Percentiles rank a stretch among this genome's conserved stretches.
These are phyloP conservation scores for Jordanella pulchra DNA, from an alignment of 2,797 vertebrate species.

Conservation along the genomic window DNA sequence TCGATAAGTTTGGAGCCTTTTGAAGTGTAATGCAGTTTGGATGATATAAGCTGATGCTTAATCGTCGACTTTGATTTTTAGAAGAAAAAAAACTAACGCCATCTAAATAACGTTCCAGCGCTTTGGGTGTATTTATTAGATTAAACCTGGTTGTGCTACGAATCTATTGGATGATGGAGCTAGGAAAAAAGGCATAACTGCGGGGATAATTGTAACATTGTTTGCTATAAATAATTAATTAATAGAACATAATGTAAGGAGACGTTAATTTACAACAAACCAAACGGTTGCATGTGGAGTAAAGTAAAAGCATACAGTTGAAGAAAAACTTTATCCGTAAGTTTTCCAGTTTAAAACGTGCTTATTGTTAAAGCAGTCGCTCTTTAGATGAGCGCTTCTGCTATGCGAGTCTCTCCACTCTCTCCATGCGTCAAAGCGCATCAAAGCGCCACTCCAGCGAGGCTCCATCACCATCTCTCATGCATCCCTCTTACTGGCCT, in stretches of 20 bases:
- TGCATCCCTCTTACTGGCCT: conserved; percentile 43
- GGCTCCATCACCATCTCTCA: conserved; percentile 55
- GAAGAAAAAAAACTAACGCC: background rate
- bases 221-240: background rate
- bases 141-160: conserved; percentile 8
- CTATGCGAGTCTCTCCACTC: conserved; percentile 33
- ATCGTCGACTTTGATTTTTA: conserved; percentile 2
- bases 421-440: conserved; percentile 35
- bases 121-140: background rate
- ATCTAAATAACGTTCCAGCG: background rate
- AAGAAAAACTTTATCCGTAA: background rate
- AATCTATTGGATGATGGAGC: background rate
- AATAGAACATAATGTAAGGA: background rate
- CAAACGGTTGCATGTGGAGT: background rate
- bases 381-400: conserved; percentile 3
- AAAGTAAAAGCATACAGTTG: background rate
- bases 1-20: conserved; percentile 74
- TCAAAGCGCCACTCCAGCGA: conserved; percentile 40
- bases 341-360: conserved; percentile 1
- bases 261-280: background rate
- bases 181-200: background rate
- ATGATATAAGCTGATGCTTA: conserved; percentile 29
- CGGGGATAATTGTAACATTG: background rate
- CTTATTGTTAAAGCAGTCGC: conserved; percentile 1
- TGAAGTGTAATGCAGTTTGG: conserved; percentile 56